Evolutionary conservation across 37 sponge, comb jelly and placozoan genomes (phyloP).

Genomic region (Ephydatia muelleri): DNA sequence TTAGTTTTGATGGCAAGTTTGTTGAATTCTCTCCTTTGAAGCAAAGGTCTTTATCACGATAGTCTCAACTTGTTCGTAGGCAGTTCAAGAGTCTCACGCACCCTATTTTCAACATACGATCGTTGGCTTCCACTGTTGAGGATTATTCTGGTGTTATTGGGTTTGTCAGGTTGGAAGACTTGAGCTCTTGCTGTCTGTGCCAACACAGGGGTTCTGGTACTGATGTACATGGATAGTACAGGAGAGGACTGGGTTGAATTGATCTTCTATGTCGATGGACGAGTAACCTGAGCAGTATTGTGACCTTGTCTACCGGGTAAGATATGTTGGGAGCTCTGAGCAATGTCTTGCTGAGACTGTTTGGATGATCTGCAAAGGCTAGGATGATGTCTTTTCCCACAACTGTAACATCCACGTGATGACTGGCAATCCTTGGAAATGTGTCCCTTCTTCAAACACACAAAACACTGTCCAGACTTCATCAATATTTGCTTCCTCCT

Average conservation of each 20-base stretch:
- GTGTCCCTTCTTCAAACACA: constrained; percentile 16
- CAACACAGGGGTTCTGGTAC: constrained; percentile 17
- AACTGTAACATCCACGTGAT: neutral
- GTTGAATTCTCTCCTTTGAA: neutral
- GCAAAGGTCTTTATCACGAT: constrained; percentile 18
- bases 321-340: neutral
- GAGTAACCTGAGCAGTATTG: neutral
- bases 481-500: constrained; percentile 5
- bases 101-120: constrained; percentile 4
- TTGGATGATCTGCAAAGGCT: constrained; percentile 9
- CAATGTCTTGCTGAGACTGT: neutral
- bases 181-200: constrained; percentile 15
- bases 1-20: neutral
- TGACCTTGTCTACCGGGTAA: neutral
- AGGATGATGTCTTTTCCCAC: constrained; percentile 3
- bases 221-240: neutral
- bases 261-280: neutral
- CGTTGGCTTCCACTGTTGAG: constrained; percentile 33
- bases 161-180: constrained; percentile 3
- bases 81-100: neutral
- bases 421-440: neutral
- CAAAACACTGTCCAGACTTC: constrained; percentile 10
- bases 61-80: neutral
- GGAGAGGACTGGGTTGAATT: neutral
- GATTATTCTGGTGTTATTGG: neutral